Base-by-base conservation (phyloP, 2,797 vertebrate genomes). In the Gila robusta region DNA sequence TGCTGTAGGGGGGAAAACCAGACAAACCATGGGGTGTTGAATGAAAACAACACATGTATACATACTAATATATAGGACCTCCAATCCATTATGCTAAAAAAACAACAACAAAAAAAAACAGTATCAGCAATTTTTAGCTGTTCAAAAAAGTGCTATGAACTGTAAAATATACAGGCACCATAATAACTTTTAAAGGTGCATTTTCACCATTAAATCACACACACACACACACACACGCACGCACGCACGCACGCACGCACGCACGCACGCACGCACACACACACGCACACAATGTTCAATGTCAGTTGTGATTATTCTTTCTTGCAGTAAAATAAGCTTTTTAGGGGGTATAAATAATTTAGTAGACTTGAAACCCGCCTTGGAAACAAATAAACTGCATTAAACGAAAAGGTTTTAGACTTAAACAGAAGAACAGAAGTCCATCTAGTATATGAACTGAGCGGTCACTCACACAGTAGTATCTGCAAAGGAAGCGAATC, bases 1-100 rank as follows among this genome's bases (percentile, higher is more conserved):
- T 56, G 83, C 77, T 80, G 52, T 62, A 79, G 78, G 79, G 67
- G 81, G 66, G 76, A 76, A 82, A 82, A 39, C 2, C 64, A 87
- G 78, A 87, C 82, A 72, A 37, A 62, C 70, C 64, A 77, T 41
- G 44, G 44, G 41, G 37, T 28, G 54, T 59, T 71, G 41, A 86
- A 79, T 16, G 35, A 66, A 49, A 39, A 81, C 49, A 64, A 83
- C 70, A 52, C 35, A 39, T 37, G 74, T 69, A 79, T 67, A 80
- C 56, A 86, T 23, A 64, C 35, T 79, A 47, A 78, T 54, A 81
- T 28, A 59, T 16, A 9, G 26, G 66, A 79, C 62, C 35, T 21
- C 5, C 19, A 19, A 44, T 83, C 41, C 32, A 73, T 64, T 70
- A 59, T 78, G 4, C 10, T 0, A 14, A 67, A 23, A 41, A 44